Base-by-base conservation (phyloP, 2,888 invertebrate species). In the Laothoe populi region DNA sequence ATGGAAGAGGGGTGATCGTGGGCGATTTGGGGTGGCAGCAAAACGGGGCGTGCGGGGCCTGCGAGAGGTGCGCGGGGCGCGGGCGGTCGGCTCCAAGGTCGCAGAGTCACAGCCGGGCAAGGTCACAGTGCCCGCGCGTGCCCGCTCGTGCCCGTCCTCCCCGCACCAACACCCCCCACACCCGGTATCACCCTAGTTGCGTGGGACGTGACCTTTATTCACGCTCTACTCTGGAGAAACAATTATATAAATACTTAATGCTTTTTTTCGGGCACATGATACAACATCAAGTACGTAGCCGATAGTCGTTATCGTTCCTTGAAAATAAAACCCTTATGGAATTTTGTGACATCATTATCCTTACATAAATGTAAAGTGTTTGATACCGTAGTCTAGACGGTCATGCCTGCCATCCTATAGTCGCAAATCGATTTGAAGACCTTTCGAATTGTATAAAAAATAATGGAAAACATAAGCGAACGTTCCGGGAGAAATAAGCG, bases 91-190 rank as follows among this genome's bases (percentile, higher is more conserved):
- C 86, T 88, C 89, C 90, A 92, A 91, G 92, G 92, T 92, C 91
- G 88, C 89, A 88, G 90, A 92, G 92, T 92, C 92, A 92, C 90
- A 86, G 90, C 91, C 92, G 92, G 92, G 92, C 92, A 92, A 92
- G 92, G 92, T 92, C 91, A 82, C 82, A 83, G 84, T 88, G 89
- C 88, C 90, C 90, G 89, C 90, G 88, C 90, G 88, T 88, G 89
- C 87, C 85, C 83, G 77, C 73, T 67, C 79, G 67, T 53, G 35
- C 35, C 19, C 19, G 31, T 31, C 31, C 53, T 68, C 73, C 79
- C 77, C 79, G 74, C 80, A 64, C 79, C 71, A 71, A 64, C 75
- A 58, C 72, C 70, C 79, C 75, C 70, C 81, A 77, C 86, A 78
- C 90, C 89, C 87, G 81, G 82, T 77, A 75, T 82, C 87, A 82